Percentiles rank a stretch among this genome's conserved stretches.
phyloP scores from a whole-genome alignment of 2,113 vertebrate species.

The human region GRCh38 chr1:233349001-233349500 shows the following conservation, averaged over 20 bases:
- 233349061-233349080: neutral
- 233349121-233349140: neutral
- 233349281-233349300: neutral
- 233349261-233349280: neutral
- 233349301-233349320: constrained; percentile 5
- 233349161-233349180: neutral
- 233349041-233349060: neutral
- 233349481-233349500: neutral
- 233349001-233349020: neutral
- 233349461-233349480: neutral
- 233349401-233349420: neutral
- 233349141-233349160: neutral
- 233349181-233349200: neutral
- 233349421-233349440: neutral
- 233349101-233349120: neutral
- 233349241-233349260: neutral
- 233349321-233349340: neutral
- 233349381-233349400: neutral
- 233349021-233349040: neutral
- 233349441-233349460: neutral
- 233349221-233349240: too few species aligned
- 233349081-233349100: rapidly evolving
- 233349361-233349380: neutral
- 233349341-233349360: neutral
- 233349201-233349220: neutral